These are phyloP conservation scores for Engystomops pustulosus DNA, from an alignment of 2,113 vertebrate species.

Conservation along the genomic window DNA sequence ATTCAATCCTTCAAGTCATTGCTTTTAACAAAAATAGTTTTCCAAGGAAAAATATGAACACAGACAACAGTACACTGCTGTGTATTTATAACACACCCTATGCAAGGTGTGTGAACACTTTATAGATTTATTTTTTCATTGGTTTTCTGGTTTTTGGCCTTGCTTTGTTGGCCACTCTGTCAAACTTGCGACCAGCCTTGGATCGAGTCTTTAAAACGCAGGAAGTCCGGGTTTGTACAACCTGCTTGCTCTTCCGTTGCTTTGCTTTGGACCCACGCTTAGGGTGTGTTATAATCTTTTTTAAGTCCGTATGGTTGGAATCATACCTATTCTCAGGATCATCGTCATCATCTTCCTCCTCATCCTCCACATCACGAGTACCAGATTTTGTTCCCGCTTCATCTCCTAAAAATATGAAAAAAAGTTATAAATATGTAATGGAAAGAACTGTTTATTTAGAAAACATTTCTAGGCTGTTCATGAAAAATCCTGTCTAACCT, in stretches of 20 bases:
- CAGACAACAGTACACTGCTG: constrained; percentile 48
- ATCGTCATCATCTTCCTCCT: constrained; percentile 89
- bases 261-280: constrained; percentile 76
- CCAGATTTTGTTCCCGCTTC: constrained; percentile 82
- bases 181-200: constrained; percentile 77
- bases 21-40: constrained; percentile 5
- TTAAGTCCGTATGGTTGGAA: constrained; percentile 81
- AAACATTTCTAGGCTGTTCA: too few relatives aligned
- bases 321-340: constrained; percentile 99
- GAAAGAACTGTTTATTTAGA: background rate
- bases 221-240: constrained; percentile 73
- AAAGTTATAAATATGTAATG: background rate
- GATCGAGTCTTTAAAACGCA: constrained; percentile 77
- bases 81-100: constrained; percentile 70
- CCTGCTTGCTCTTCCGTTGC: constrained; percentile 72
- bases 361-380: constrained; percentile 75
- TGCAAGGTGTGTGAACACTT: constrained; percentile 70
- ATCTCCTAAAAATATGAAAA: constrained; percentile 81
- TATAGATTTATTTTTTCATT: constrained; percentile 67
- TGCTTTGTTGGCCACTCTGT: constrained; percentile 75
- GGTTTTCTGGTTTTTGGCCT: constrained; percentile 73
- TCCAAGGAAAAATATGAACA: background rate
- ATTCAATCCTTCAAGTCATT: constrained; percentile 19
- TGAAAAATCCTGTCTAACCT: too few relatives aligned
- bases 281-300: constrained; percentile 82